Conservation (phyloP, 2,797 vertebrate genomes). For the Catamblyrhynchus diadema region DNA sequence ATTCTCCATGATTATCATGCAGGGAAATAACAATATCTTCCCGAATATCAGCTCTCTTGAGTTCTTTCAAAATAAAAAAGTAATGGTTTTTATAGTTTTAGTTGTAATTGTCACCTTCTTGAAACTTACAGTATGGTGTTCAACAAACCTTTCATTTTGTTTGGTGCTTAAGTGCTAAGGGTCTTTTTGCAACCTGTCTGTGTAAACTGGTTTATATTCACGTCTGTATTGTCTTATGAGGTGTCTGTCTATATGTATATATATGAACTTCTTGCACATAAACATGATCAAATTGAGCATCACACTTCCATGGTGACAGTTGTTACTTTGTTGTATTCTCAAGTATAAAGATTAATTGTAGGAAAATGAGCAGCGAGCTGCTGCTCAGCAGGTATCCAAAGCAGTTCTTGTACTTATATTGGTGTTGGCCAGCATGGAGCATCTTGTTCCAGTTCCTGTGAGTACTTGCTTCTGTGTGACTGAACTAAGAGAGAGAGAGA, state of each 20-base stretch:
- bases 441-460: not conserved
- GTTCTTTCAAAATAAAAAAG: not conserved
- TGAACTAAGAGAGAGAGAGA: not conserved
- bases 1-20: not conserved
- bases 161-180: not conserved
- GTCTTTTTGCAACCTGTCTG: not conserved
- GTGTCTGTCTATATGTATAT: not conserved
- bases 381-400: not conserved
- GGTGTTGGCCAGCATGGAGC: not conserved
- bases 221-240: not conserved
- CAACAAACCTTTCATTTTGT: not conserved
- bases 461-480: not conserved
- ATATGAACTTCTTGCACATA: not conserved
- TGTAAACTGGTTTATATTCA: not conserved
- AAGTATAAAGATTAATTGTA: not conserved
- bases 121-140: not conserved
- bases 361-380: not conserved
- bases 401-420: not conserved
- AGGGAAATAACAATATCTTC: not conserved
- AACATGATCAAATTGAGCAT: not conserved
- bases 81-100: rapidly evolving
- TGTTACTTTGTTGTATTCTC: not conserved
- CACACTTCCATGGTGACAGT: not conserved
- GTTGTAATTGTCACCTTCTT: not conserved
- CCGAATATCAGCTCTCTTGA: not conserved